Evolutionary conservation across 2,888 invertebrate species (phyloP).

Genomic region (Eupithecia subumbrata): DNA sequence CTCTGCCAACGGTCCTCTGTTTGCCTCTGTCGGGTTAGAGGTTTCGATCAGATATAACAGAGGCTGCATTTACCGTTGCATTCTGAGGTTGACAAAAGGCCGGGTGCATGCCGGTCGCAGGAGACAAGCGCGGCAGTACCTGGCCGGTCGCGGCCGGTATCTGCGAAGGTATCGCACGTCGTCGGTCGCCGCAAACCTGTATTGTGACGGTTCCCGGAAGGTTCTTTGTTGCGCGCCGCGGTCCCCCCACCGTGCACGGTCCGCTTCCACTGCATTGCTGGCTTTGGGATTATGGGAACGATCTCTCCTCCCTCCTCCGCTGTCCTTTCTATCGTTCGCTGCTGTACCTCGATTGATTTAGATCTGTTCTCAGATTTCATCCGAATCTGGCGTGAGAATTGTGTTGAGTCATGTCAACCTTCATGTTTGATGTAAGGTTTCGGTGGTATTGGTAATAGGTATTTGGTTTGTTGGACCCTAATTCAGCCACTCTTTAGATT

Average conservation of each 20-base stretch:
- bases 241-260: conserved; percentile 54
- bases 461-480: not conserved
- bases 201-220: conserved; percentile 82
- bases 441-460: not conserved
- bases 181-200: conserved; percentile 81
- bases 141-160: conserved; percentile 71
- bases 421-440: not conserved
- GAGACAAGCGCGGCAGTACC: conserved; percentile 60
- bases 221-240: conserved; percentile 78
- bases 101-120: conserved; percentile 40
- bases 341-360: conserved; percentile 19
- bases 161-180: conserved; percentile 82
- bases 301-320: conserved; percentile 53
- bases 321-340: conserved; percentile 40
- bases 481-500: too few relatives aligned
- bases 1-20: not conserved
- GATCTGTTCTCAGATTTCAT: conserved; percentile 23
- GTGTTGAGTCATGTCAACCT: conserved; percentile 5
- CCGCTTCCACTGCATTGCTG: conserved; percentile 52
- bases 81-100: conserved; percentile 72
- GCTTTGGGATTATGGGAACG: conserved; percentile 67
- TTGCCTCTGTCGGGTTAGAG: conserved; percentile 5
- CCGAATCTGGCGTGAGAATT: conserved; percentile 17
- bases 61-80: conserved; percentile 57
- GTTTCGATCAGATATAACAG: conserved; percentile 10